Evolutionary conservation across 2,888 invertebrate species (phyloP).

Genomic region (Zaprionus bogoriensis): DNA sequence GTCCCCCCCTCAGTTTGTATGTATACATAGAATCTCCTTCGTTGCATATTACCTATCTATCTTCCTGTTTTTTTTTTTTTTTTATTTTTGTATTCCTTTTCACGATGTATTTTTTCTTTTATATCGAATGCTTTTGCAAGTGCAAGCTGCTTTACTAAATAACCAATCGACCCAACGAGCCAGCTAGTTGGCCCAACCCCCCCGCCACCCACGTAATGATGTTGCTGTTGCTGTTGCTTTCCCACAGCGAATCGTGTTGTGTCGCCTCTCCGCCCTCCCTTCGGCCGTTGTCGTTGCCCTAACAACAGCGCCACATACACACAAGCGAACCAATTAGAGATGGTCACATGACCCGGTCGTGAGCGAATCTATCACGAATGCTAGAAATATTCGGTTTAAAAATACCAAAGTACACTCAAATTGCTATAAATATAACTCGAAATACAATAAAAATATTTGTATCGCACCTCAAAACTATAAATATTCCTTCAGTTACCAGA

Average conservation of each 20-base stretch:
- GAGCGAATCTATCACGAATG: constrained; percentile 15
- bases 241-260: constrained; percentile 76
- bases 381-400: not conserved
- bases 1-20: constrained; percentile 36
- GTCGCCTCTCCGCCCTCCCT: constrained; percentile 45
- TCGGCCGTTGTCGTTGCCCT: constrained; percentile 41
- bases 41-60: constrained; percentile 47
- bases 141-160: constrained; percentile 70
- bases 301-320: constrained; percentile 68
- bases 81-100: constrained; percentile 33
- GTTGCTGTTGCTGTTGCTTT: constrained; percentile 75
- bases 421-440: not conserved
- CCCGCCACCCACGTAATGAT: constrained; percentile 58
- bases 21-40: constrained; percentile 56
- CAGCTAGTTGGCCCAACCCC: constrained; percentile 27
- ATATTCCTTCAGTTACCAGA: not conserved
- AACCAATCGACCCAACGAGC: constrained; percentile 51
- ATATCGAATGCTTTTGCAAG: constrained; percentile 62
- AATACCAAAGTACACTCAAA: too few species aligned
- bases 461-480: not conserved
- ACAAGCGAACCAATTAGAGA: constrained; percentile 44
- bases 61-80: constrained; percentile 33
- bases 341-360: constrained; percentile 27
- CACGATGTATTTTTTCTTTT: constrained; percentile 32
- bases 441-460: not conserved